Evolutionary conservation across 1,140 invertebrate species (phyloP), one percentile per base, ranked within the genome.

Genomic region (Panulirus ornatus): DNA sequence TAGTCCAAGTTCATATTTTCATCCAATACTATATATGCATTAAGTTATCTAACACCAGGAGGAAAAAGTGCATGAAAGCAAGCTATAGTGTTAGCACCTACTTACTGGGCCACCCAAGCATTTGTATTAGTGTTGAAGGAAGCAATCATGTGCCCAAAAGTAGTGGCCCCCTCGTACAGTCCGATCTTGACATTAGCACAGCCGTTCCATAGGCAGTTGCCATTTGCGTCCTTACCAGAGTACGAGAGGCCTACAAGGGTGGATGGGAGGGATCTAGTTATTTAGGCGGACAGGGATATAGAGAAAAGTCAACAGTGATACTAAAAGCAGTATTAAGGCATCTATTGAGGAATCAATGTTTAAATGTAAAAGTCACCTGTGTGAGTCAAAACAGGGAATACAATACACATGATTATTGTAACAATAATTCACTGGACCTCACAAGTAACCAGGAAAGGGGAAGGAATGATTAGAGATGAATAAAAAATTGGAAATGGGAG

Each of bases 61-160:
- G 30, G 36, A 22, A 38, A 6, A 3, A 44, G 47, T 8, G 34
- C 34, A 84, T 78, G 22, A 9, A 83, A 82, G 92, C 36, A 54
- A 88, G 86, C 79, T 51, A 19, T 71, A 40, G 86, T 42, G 42
- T 81, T 27, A 71, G 58, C 86, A 70, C 79, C 88, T 90, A 92
- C 94, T 94, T 93, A 98, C 94, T 97, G 96, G 0, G 96, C 96
- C 75, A 97, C 96, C 97, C 98, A 99, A 38, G 96, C 94, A 94
- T 99, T 99, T 0, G 98, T 99, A 93, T 98, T 98, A 75, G 97
- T 97, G 93, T 99, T 99, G 93, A 99, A 99, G 16, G 97, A 97
- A 85, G 96, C 94, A 75, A 99, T 97, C 92, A 98, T 88, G 87
- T 90, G 96, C 84, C 96, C 96, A 94, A 98, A 97, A 70, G 96